Conservation (phyloP, 30 jellyfish, hydroid and myxozoan species). For the Hydra vulgaris region DNA sequence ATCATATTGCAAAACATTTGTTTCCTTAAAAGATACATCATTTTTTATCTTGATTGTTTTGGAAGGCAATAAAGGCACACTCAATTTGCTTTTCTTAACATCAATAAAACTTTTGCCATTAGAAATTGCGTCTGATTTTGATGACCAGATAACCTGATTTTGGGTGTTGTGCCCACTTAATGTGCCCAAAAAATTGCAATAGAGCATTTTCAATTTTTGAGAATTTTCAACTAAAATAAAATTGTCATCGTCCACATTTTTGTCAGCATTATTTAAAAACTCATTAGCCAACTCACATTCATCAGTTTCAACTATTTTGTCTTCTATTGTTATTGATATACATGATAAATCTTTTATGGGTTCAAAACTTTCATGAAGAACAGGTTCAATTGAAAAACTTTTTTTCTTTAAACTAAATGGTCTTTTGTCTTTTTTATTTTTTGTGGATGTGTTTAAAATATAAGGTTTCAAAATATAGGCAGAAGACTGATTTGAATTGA, state of each 20-base stretch:
- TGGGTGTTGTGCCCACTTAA: too few species aligned
- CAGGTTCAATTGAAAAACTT: constrained; percentile 3
- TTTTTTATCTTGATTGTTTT: too few species aligned
- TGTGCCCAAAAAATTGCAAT: not conserved
- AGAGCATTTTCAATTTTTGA: not conserved
- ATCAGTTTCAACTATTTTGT: not conserved
- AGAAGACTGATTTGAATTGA: not conserved
- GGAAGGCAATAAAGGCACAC: too few species aligned
- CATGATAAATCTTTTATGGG: not conserved
- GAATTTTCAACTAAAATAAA: not conserved
- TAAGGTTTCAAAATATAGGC: not conserved
- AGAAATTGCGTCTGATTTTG: too few species aligned
- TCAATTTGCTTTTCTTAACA: too few species aligned
- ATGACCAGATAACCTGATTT: too few species aligned
- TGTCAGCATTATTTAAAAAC: not conserved
- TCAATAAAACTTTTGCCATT: too few species aligned
- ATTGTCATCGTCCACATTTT: not conserved
- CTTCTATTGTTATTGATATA: not conserved
- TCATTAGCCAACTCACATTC: constrained; percentile 8
- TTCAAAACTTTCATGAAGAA: constrained; percentile 21
- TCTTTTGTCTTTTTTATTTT: not conserved
- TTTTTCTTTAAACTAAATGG: too few species aligned
- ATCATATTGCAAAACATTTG: too few species aligned
- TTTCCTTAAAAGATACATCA: too few species aligned
- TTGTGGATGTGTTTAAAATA: not conserved